Percentiles rank a stretch among this genome's conserved stretches.
Conservation (phyloP, 2,888 invertebrate genomes). For the Papilio gigon region DNA sequence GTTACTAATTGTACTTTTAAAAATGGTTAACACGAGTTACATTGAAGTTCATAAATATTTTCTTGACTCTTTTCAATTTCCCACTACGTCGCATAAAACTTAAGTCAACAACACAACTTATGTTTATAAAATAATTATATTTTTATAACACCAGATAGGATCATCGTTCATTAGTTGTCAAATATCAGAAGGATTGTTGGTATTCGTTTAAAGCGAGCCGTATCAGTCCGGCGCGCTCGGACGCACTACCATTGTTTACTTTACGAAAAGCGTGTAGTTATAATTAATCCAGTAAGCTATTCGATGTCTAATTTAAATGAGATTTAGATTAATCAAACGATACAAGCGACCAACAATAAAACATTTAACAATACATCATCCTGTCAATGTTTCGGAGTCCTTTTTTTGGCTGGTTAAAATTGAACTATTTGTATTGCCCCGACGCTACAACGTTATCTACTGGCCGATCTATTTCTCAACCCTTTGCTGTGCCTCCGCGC, state of each 20-base stretch:
- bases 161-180: constrained; percentile 22
- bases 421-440: constrained; percentile 76
- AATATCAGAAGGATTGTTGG: constrained; percentile 14
- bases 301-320: constrained; percentile 75
- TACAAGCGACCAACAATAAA: constrained; percentile 71
- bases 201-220: constrained; percentile 21
- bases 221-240: constrained; percentile 10
- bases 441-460: constrained; percentile 68
- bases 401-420: constrained; percentile 69
- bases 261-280: constrained; percentile 66
- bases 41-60: neutral
- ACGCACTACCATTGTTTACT: constrained; percentile 59
- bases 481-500: constrained; percentile 66
- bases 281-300: constrained; percentile 69
- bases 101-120: neutral
- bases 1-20: no score
- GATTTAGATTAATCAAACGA: constrained; percentile 77
- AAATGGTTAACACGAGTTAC: no score
- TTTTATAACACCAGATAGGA: neutral
- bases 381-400: constrained; percentile 70
- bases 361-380: constrained; percentile 75
- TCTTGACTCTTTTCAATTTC: neutral
- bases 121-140: neutral
- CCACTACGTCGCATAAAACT: neutral
- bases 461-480: constrained; percentile 72